A percentile compares a stretch with the other conserved stretches of the same genome.
These are phyloP conservation scores for Orchesellides sinensis DNA, from an alignment of 2,888 invertebrate genomes.

Conservation along the genomic window DNA sequence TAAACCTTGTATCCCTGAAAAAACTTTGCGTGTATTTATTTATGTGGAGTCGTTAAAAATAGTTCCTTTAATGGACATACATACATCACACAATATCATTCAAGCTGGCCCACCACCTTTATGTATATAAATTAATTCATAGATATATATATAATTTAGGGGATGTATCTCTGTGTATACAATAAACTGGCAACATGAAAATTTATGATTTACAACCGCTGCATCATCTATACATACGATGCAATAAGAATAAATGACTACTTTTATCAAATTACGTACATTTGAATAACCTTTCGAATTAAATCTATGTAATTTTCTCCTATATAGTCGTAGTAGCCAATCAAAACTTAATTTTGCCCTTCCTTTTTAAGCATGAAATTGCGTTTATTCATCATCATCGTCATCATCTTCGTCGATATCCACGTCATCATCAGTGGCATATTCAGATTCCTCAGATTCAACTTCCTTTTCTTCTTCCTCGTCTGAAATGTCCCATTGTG, in stretches of 20 bases:
- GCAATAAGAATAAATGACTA: slow-evolving; percentile 13
- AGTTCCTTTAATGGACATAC: slow-evolving; percentile 43
- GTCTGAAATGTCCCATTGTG: slow-evolving; percentile 98
- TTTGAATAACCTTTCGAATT: background rate
- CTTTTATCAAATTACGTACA: background rate
- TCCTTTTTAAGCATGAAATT: background rate
- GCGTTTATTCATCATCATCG: slow-evolving; percentile 61
- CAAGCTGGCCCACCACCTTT: slow-evolving; percentile 49
- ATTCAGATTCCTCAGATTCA: slow-evolving; percentile 82
- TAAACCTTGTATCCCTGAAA: too few relatives aligned
- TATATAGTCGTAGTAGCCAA: background rate
- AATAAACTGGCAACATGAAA: slow-evolving; percentile 61
- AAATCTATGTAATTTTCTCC: background rate
- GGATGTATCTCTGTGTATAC: slow-evolving; percentile 31
- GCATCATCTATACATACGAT: slow-evolving; percentile 6
- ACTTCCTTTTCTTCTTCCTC: slow-evolving; percentile 89
- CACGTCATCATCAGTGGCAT: slow-evolving; percentile 83
- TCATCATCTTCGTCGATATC: slow-evolving; percentile 75
- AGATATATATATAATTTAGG: slow-evolving; percentile 13
- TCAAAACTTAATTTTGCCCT: background rate
- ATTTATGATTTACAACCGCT: background rate
- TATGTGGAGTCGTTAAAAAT: slow-evolving; percentile 60
- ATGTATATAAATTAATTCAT: slow-evolving; percentile 40
- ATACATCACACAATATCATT: slow-evolving; percentile 51
- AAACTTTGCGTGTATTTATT: slow-evolving; percentile 49